phyloP scores from a whole-genome alignment of 1,140 invertebrate genomes.

The Drosophila pseudoananassae region DNA sequence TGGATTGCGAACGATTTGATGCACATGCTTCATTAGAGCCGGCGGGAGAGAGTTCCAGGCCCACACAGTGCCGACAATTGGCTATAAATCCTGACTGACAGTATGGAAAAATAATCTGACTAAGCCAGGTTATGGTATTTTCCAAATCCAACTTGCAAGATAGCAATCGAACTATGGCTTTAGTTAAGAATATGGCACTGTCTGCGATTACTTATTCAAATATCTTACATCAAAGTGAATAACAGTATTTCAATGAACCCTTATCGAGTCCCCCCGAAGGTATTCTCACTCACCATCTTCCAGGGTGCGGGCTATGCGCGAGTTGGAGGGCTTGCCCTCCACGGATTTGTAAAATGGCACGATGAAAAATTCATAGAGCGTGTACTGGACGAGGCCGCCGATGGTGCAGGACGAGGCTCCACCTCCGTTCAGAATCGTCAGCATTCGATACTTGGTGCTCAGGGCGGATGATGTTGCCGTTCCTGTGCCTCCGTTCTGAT shows the following conservation, averaged over 20 bases:
- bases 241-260: slow-evolving; percentile 21
- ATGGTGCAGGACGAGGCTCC: slow-evolving; percentile 88
- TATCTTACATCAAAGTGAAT: slow-evolving; percentile 53
- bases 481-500: slow-evolving; percentile 22
- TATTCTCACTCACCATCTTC: slow-evolving; percentile 89
- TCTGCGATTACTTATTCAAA: slow-evolving; percentile 34
- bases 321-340: slow-evolving; percentile 91
- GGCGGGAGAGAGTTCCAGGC: slow-evolving; percentile 13
- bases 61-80: slow-evolving; percentile 18
- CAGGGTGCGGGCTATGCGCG: slow-evolving; percentile 88
- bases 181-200: slow-evolving; percentile 5
- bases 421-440: slow-evolving; percentile 87
- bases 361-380: slow-evolving; percentile 91
- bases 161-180: neutral
- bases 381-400: slow-evolving; percentile 88
- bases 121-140: neutral
- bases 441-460: slow-evolving; percentile 86
- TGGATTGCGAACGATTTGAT: slow-evolving; percentile 57
- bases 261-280: slow-evolving; percentile 7
- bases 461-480: slow-evolving; percentile 18
- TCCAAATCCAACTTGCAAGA: neutral
- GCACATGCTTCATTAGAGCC: slow-evolving; percentile 66
- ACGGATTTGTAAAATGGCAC: slow-evolving; percentile 91
- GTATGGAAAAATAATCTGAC: neutral
- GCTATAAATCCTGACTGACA: slow-evolving; percentile 38